Evolutionary conservation across 2,113 vertebrate species (phyloP), one percentile per base, ranked within the genome.

Genomic region (Chrysochloris asiatica): DNA sequence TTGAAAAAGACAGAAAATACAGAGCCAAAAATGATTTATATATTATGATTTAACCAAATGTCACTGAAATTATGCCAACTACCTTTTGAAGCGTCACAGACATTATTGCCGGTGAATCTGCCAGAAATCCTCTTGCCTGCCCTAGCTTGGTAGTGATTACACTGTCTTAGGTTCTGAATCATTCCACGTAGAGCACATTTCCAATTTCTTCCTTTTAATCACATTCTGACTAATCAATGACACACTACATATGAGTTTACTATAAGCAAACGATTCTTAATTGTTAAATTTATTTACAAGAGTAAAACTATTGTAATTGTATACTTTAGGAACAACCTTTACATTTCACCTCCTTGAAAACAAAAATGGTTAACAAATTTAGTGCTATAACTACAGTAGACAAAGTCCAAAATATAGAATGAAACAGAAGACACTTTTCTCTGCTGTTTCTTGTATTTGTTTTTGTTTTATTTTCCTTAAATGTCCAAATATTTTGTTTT

Each of bases 41-140:
- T 84, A 77, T 84, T 78, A 76, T 88, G 72, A 92, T 67, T 92
- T 90, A 91, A 84, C 54, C 54, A 54, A 43, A 17, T 52, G 30
- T 38, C 36, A 38, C 2, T 6, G 28, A 13, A 83, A 59, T 59
- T 54, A 47, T 36, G 43, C 43, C 83, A 81, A 36, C 21, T 59
- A n/a, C 76, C 45, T 75, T 36, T 52, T 26, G n/a, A 67, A 7
- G 7, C 22, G 43, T 71, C 88, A 50, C 3, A 75, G 47, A 59
- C 38, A 82, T 45, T 94, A n/a, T 85, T 67, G 30, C 4, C n/a
- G n/a, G n/a, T 73, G 61, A 61, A 82, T 87, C 78, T 95, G 33
- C 82, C 54, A 19, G 56, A 89, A 92, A 82, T 38, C 52, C 56
- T 48, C 41, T 83, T 61, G 4, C 30, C 11, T n/a, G 33, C 75